These are phyloP conservation scores for Parotia lawesii DNA, from an alignment of 2,113 vertebrate species.

Conservation along the genomic window DNA sequence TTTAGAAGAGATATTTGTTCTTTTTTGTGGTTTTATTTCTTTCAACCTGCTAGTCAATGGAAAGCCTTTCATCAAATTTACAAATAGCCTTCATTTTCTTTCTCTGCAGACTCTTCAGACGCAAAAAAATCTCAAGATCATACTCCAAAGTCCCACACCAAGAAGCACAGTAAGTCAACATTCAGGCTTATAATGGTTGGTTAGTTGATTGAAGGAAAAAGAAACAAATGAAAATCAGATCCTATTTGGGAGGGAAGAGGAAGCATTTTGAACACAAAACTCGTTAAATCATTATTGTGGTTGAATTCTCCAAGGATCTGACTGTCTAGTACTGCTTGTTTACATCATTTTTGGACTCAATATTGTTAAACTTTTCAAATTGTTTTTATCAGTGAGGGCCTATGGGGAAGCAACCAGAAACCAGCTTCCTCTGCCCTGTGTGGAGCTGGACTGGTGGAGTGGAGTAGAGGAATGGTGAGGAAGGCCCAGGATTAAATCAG, in stretches of 20 bases:
- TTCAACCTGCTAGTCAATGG: neutral
- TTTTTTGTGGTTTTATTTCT: conserved; percentile 65
- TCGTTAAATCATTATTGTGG: neutral
- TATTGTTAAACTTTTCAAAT: neutral
- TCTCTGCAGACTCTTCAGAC: conserved; percentile 72
- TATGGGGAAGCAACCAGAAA: neutral
- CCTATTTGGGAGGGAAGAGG: neutral
- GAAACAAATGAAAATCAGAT: neutral
- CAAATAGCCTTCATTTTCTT: conserved; percentile 48
- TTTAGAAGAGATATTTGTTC: conserved; percentile 57
- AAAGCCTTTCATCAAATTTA: conserved; percentile 49
- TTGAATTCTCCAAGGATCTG: neutral
- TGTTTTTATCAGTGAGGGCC: neutral
- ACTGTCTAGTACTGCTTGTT: neutral
- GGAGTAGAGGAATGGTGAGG: neutral
- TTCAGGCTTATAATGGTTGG: neutral
- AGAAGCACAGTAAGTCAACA: conserved; percentile 89
- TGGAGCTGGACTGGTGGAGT: neutral
- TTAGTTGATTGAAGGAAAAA: neutral
- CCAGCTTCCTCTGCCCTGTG: neutral
- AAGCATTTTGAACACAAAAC: neutral
- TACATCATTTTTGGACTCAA: neutral
- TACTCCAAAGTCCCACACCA: conserved; percentile 77
- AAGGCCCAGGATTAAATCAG: neutral
- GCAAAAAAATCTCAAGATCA: conserved; percentile 80